phyloP scores from a whole-genome alignment of 2,797 vertebrate species.

The Sebastes nivosus region DNA sequence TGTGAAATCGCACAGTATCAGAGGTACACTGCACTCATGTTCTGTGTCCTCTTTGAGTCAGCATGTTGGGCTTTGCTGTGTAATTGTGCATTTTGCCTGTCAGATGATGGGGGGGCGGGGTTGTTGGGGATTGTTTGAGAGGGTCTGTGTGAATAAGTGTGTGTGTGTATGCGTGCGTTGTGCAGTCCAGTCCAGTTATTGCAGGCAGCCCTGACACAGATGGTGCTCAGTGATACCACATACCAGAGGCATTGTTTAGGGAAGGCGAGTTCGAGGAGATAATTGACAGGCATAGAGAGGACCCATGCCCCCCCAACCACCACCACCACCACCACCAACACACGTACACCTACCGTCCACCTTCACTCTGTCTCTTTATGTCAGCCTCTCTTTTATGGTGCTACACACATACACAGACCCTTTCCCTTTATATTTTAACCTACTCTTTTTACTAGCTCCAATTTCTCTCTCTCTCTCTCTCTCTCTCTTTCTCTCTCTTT shows the following conservation, averaged over 20 bases:
- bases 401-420: conserved; percentile 48
- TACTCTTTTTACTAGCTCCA: conserved; percentile 30
- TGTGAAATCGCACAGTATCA: neutral
- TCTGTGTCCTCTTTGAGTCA: conserved; percentile 61
- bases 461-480: conserved; percentile 18
- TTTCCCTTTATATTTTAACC: conserved; percentile 45
- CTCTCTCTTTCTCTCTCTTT: conserved; percentile 44
- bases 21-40: neutral
- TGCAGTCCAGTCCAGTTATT: conserved; percentile 87
- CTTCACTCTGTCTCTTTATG: conserved; percentile 65
- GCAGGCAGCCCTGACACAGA: conserved; percentile 86
- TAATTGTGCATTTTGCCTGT: conserved; percentile 55
- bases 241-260: conserved; percentile 89
- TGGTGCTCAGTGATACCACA: conserved; percentile 86
- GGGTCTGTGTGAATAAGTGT: conserved; percentile 29
- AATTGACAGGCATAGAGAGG: conserved; percentile 85
- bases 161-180: conserved; percentile 38
- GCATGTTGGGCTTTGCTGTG: conserved; percentile 59
- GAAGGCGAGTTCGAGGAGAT: conserved; percentile 83
- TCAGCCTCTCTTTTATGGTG: conserved; percentile 56
- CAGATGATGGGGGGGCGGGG: neutral
- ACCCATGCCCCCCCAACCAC: conserved; percentile 43
- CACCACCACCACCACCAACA: conserved; percentile 14
- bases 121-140: conserved; percentile 17
- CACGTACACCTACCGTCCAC: conserved; percentile 61